phyloP scores from a whole-genome alignment of 1,140 invertebrate species.

The Vollenhovia emeryi region DNA sequence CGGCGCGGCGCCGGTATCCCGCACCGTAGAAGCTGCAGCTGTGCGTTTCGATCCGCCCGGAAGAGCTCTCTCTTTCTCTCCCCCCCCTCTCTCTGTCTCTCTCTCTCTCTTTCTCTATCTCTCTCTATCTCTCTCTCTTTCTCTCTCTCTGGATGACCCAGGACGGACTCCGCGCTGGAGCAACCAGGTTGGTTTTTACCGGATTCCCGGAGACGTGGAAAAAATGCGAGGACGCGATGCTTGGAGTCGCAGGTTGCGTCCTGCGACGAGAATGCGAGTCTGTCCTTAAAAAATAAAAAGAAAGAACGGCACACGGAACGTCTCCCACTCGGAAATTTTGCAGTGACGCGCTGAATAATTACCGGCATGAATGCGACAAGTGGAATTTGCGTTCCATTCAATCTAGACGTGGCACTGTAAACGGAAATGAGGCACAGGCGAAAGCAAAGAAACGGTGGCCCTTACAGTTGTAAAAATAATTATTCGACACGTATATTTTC shows the following conservation, averaged over 20 bases:
- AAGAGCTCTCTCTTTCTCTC: conserved; percentile 1
- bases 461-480: background rate
- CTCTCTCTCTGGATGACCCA: conserved; percentile 39
- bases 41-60: conserved; percentile 33
- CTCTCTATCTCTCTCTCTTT: background rate
- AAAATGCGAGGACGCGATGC: background rate
- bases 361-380: conserved; percentile 22
- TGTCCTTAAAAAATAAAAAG: background rate
- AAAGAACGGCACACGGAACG: background rate
- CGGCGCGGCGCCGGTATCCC: conserved; percentile 21
- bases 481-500: background rate
- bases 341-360: conserved; percentile 15
- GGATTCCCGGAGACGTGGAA: background rate
- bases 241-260: background rate
- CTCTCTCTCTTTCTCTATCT: background rate
- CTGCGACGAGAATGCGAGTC: background rate
- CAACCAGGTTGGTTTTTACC: conserved; percentile 52
- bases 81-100: background rate
- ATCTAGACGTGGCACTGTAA: conserved; percentile 23
- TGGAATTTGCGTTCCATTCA: conserved; percentile 30
- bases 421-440: background rate
- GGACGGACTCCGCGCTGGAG: conserved; percentile 25
- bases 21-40: conserved; percentile 29
- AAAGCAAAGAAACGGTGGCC: background rate
- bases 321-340: background rate